Base-by-base conservation (phyloP, 2,113 vertebrate genomes). In the Dromaius novaehollandiae region DNA sequence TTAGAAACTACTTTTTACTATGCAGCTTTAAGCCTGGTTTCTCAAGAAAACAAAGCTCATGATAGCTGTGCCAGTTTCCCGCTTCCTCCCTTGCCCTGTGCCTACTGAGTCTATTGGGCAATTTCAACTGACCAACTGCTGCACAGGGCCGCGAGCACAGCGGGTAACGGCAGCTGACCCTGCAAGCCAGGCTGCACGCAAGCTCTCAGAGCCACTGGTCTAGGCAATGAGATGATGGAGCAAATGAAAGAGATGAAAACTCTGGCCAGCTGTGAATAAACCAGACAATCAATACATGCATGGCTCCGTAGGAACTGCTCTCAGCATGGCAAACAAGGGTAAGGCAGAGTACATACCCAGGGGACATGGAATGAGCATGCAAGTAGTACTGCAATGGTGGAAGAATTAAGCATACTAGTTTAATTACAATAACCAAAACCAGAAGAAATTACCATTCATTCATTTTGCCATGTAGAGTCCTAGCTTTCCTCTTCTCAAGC, bases 371-470 rank as follows among this genome's bases (percentile, higher is more conserved):
- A 71, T 7, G 19, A 80, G 8, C 7, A 2, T 2, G 26, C 15
- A 71, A 79, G 70, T 48, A 79, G 70, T 48, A 40, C 58, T 46
- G 51, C 69, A 89, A 16, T 5, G 7, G 4, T 36, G 66, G 32
- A 7, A 89, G 30, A 93, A 77, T 3, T 40, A 63, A 94, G 38
- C 53, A 74, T 36, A 56, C 6, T 36, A 30, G 11, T 74, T 68
- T 46, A 51, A 88, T n/a, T 66, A 32, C 64, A 88, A 56, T 26
- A 91, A 87, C 26, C 83, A 63, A 85, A 89, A 22, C 14, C 48
- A 87, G 42, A 87, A 14, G 32, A 94, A 95, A 82, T 32, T 51
- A 91, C 32, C 22, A 58, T 53, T 89, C 42, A 64, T 65, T 75
- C 69, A 42, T 44, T 56, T 51, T 68, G 51, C 51, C n/a, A 30